Conservation (phyloP, 1,140 invertebrate genomes). For the Platyura marginata region DNA sequence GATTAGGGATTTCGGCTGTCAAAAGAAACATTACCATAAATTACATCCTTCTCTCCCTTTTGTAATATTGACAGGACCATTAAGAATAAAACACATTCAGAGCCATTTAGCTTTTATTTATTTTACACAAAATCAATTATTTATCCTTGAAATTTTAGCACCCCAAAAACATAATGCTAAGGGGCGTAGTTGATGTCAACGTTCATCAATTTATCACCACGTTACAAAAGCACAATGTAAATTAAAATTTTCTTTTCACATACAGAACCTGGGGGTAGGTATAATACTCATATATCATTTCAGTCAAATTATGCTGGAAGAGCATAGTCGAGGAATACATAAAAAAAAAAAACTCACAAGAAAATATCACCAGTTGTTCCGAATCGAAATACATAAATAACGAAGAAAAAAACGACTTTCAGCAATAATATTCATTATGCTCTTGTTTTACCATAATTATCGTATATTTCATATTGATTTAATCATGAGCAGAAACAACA, state of each 20-base stretch:
- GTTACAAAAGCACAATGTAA: neutral
- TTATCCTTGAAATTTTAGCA: neutral
- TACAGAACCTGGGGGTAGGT: too few relatives aligned
- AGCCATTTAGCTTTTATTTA: neutral
- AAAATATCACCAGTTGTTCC: too few relatives aligned
- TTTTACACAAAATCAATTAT: neutral
- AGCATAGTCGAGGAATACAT: too few relatives aligned
- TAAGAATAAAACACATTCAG: neutral
- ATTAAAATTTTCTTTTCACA: neutral
- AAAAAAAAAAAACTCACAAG: too few relatives aligned
- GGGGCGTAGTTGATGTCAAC: conserved; percentile 1
- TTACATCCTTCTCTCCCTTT: neutral
- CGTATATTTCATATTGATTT: too few relatives aligned
- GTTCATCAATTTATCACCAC: conserved; percentile 2
- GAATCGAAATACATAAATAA: too few relatives aligned
- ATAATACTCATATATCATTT: too few relatives aligned
- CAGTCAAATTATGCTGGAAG: too few relatives aligned
- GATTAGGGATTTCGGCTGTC: neutral
- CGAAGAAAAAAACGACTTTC: too few relatives aligned
- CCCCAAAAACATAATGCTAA: neutral
- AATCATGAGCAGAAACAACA: too few relatives aligned
- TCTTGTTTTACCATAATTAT: too few relatives aligned
- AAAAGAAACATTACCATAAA: neutral
- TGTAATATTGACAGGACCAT: neutral
- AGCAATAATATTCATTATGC: too few relatives aligned